A percentile compares a stretch with the other conserved stretches of the same genome.
Conservation (phyloP, 2,888 invertebrate genomes). For the Glyphotaelius pellucidus region DNA sequence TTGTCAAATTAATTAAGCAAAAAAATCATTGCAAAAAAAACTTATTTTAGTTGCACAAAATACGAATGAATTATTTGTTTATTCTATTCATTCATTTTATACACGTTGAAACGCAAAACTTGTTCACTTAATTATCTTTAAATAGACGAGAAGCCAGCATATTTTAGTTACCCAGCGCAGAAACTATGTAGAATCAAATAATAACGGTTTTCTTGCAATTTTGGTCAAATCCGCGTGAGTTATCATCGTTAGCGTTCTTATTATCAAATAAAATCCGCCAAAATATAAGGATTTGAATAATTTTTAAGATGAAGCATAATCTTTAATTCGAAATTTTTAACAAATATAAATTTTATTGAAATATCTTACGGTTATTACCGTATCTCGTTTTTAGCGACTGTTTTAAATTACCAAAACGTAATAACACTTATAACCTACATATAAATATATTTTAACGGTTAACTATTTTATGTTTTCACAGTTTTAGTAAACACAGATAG, state of each 20-base stretch:
- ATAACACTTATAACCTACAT: neutral
- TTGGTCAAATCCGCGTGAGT: neutral
- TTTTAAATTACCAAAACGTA: neutral
- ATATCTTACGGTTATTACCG: neutral
- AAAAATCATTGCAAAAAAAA: neutral
- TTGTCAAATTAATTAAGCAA: no score
- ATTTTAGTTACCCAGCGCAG: neutral
- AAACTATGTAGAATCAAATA: neutral
- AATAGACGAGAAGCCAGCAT: neutral
- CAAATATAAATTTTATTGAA: neutral
- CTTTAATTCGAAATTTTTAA: neutral
- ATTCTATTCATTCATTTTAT: neutral
- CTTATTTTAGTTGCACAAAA: neutral
- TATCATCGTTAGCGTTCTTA: neutral
- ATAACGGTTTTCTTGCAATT: constrained; percentile 15
- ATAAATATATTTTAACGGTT: neutral
- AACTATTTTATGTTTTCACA: neutral
- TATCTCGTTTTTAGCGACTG: neutral
- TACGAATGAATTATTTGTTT: neutral
- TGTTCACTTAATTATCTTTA: neutral
- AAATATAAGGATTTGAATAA: neutral
- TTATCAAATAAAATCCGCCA: neutral
- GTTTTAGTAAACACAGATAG: no score
- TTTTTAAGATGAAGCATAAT: neutral
- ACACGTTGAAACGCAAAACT: neutral